Conservation (phyloP, 2,797 vertebrate species). For the Coendou prehensilis region DNA sequence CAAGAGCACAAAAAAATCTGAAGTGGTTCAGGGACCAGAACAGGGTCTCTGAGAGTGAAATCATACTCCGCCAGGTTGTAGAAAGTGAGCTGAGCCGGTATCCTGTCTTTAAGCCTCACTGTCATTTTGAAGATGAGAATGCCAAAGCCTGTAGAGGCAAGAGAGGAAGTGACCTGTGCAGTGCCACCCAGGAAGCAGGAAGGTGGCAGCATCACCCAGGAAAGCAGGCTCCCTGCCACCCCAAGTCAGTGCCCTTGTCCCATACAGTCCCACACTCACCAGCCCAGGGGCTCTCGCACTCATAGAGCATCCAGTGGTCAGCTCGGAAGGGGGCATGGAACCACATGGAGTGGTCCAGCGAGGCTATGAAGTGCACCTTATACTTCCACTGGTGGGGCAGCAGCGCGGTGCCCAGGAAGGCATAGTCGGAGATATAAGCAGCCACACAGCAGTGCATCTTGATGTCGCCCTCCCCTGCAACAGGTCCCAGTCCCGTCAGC, state of each 20-base stretch:
- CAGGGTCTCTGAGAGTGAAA: neutral
- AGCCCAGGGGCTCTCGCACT: conserved; percentile 97
- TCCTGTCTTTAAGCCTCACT: neutral
- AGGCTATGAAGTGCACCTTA: conserved; percentile 90
- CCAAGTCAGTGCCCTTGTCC: neutral
- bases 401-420: conserved; percentile 93
- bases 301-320: conserved; percentile 98
- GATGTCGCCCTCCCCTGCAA: conserved; percentile 95
- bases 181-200: neutral
- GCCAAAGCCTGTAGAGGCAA: neutral
- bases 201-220: neutral
- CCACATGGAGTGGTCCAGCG: conserved; percentile 98
- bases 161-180: neutral
- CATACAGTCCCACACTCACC: conserved; percentile 87
- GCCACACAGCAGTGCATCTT: conserved; percentile 98
- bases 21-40: neutral
- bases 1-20: neutral
- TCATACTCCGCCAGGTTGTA: neutral
- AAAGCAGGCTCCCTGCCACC: conserved; percentile 7
- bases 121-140: conserved; percentile 31
- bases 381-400: conserved; percentile 90
- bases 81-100: neutral
- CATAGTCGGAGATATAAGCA: conserved; percentile 96
- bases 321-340: conserved; percentile 96
- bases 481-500: neutral